Percentiles rank a stretch among this genome's conserved stretches.
Evolutionary conservation across 2,113 vertebrate genomes (phyloP).

Genomic region (Rutilus rutilus): DNA sequence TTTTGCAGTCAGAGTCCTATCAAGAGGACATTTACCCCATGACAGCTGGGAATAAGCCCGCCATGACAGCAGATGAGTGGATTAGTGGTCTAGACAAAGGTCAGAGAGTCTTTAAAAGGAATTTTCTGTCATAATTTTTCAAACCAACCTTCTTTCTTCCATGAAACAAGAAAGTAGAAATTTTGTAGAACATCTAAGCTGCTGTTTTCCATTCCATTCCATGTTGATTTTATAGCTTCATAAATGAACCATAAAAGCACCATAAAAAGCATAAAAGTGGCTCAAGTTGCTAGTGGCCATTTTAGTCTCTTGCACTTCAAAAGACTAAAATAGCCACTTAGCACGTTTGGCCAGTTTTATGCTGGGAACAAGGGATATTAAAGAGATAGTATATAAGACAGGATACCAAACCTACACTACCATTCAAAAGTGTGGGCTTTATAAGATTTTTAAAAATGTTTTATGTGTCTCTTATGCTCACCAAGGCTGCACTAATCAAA

Average conservation of each 20-base stretch:
- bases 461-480: not conserved
- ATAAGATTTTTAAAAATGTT: not conserved
- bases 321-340: no score
- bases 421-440: no score
- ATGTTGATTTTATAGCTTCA: no score
- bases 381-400: no score
- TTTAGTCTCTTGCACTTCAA: no score
- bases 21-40: conserved; percentile 97
- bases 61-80: conserved; percentile 89
- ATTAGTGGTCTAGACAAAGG: conserved; percentile 88
- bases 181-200: not conserved
- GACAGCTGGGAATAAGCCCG: conserved; percentile 83
- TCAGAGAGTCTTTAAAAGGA: conserved; percentile 68
- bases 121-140: not conserved
- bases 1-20: conserved; percentile 90
- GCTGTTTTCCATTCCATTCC: no score
- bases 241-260: no score
- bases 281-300: no score
- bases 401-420: no score
- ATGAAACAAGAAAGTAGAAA: not conserved
- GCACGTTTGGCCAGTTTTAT: no score
- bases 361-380: no score
- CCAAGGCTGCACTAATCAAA: not conserved
- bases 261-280: no score
- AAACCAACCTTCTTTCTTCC: not conserved